Conservation (phyloP, 2,113 vertebrate genomes). For the Neopipo cinnamomea region DNA sequence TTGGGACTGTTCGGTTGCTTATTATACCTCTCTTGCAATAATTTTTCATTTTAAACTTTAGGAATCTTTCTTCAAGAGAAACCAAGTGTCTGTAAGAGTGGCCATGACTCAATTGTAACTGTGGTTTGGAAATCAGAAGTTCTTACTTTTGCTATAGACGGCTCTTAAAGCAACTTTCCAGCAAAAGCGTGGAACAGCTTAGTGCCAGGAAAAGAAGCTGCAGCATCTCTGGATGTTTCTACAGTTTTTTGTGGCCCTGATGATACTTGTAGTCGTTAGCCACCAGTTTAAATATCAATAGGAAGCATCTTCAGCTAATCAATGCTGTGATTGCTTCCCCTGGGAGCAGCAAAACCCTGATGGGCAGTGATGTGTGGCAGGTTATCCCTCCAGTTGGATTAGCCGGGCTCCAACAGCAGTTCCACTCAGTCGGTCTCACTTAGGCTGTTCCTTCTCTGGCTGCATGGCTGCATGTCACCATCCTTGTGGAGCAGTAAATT, state of each 20-base stretch:
- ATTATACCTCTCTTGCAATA: not conserved
- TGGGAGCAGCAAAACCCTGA: not conserved
- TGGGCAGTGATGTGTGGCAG: fast-evolving
- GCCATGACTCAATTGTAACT: fast-evolving
- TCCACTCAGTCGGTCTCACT: not conserved
- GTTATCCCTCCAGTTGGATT: not conserved
- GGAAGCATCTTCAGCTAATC: not conserved
- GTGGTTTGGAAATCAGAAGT: not conserved
- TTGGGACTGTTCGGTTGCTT: not conserved
- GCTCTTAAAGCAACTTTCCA: not conserved
- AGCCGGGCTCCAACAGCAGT: not conserved
- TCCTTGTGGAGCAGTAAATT: not conserved
- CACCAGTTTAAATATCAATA: not conserved
- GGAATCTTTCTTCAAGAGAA: not conserved
- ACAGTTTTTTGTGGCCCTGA: not conserved
- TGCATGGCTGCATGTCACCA: not conserved
- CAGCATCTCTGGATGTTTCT: not conserved
- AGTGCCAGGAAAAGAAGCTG: not conserved
- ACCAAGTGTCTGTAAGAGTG: not conserved
- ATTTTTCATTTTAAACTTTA: not conserved
- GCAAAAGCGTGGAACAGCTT: not conserved
- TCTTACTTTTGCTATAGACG: not conserved
- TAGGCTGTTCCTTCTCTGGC: not conserved
- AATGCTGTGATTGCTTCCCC: not conserved
- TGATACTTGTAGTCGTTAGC: not conserved